phyloP scores from a whole-genome alignment of 2,797 vertebrate species.

The Paratrypauchen microcephalus region DNA sequence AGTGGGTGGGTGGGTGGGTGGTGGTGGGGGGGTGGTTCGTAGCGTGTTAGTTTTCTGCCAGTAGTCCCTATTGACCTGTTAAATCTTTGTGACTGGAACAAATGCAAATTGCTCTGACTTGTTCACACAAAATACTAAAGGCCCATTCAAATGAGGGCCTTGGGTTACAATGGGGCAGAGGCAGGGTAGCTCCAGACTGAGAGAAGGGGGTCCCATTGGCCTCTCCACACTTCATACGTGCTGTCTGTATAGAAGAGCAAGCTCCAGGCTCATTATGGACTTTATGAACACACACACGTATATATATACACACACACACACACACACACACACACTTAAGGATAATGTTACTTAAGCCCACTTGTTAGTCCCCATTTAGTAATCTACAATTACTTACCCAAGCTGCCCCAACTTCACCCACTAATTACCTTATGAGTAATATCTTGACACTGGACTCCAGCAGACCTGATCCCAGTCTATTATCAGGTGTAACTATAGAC shows the following conservation, averaged over 20 bases:
- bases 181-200: slow-evolving; percentile 67
- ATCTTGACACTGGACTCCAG: slow-evolving; percentile 39
- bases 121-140: slow-evolving; percentile 91
- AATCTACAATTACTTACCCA: slow-evolving; percentile 33
- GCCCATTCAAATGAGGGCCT: slow-evolving; percentile 88
- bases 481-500: slow-evolving; percentile 10
- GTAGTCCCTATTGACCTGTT: slow-evolving; percentile 92
- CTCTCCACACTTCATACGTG: slow-evolving; percentile 68
- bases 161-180: slow-evolving; percentile 84
- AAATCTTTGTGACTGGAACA: slow-evolving; percentile 96
- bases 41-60: slow-evolving; percentile 83
- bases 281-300: slow-evolving; percentile 35
- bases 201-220: slow-evolving; percentile 61
- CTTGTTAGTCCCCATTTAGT: slow-evolving; percentile 33
- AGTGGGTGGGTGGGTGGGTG: not conserved
- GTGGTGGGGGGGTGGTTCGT: slow-evolving; percentile 69
- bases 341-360: slow-evolving; percentile 46
- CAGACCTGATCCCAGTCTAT: slow-evolving; percentile 35
- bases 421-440: slow-evolving; percentile 40
- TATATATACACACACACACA: slow-evolving; percentile 13
- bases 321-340: slow-evolving; percentile 22
- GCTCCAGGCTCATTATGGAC: slow-evolving; percentile 53
- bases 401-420: slow-evolving; percentile 47
- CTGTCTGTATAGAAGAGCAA: slow-evolving; percentile 52
- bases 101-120: slow-evolving; percentile 95